Evolutionary conservation across 2,888 invertebrate species (phyloP).

Genomic region (Sphaerophoria taeniata): DNA sequence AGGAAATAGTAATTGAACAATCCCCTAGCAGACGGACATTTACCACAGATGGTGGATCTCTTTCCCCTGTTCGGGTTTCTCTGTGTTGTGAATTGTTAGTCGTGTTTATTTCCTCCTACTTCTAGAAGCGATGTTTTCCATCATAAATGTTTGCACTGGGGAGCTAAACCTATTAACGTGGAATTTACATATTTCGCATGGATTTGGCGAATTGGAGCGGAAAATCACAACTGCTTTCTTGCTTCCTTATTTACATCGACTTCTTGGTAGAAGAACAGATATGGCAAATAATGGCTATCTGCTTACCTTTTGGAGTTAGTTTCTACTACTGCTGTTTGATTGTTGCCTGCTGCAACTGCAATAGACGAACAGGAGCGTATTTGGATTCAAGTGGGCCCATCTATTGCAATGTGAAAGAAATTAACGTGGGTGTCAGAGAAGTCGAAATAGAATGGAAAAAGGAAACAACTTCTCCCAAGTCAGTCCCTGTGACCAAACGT

Average conservation of each 20-base stretch:
- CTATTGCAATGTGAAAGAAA: too few relatives aligned
- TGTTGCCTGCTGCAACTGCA: not conserved
- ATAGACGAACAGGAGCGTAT: not conserved
- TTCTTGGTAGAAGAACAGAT: constrained; percentile 16
- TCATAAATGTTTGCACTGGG: constrained; percentile 41
- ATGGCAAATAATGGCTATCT: constrained; percentile 10
- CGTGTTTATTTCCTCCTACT: not conserved
- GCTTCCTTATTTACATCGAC: constrained; percentile 68
- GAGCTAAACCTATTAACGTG: constrained; percentile 62
- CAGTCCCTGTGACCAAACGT: not conserved
- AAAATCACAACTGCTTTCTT: constrained; percentile 69
- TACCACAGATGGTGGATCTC: too few relatives aligned
- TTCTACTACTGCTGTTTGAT: constrained; percentile 62
- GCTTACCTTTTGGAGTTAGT: constrained; percentile 34
- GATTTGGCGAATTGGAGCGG: constrained; percentile 70
- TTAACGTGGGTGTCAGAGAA: not conserved
- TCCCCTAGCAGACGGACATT: not conserved
- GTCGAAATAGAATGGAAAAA: not conserved
- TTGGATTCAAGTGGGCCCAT: too few relatives aligned
- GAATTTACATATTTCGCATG: constrained; percentile 70
- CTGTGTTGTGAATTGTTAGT: not conserved
- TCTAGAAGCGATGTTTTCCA: constrained; percentile 30
- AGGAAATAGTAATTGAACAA: not conserved
- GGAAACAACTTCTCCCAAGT: not conserved
- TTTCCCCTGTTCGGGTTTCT: constrained; percentile 15